These are phyloP conservation scores for Mystacides longicornis DNA, from an alignment of 2,888 invertebrate genomes.

Conservation along the genomic window DNA sequence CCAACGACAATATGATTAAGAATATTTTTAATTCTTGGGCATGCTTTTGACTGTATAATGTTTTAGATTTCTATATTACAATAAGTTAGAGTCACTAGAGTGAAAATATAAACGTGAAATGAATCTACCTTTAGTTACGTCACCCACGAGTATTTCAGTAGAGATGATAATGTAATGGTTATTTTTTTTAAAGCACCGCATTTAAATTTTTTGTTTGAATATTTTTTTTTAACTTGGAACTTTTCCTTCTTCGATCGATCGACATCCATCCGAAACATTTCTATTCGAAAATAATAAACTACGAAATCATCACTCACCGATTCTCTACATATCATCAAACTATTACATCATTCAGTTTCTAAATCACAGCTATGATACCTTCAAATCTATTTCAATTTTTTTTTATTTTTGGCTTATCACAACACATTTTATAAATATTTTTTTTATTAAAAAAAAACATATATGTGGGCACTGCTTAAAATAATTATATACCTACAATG, in stretches of 20 bases:
- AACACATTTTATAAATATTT: too few species aligned
- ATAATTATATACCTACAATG: too few species aligned
- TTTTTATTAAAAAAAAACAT: too few species aligned
- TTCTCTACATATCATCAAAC: neutral
- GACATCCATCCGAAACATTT: neutral
- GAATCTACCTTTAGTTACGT: neutral
- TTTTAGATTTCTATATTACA: too few species aligned
- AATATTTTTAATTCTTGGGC: too few species aligned
- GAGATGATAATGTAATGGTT: neutral
- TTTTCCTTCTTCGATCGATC: neutral
- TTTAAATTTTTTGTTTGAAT: neutral
- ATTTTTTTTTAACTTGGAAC: neutral
- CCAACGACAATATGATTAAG: too few species aligned
- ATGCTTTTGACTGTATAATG: too few species aligned
- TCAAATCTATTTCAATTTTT: neutral
- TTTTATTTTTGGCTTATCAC: neutral
- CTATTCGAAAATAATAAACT: too few species aligned
- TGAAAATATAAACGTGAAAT: neutral
- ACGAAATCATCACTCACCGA: neutral
- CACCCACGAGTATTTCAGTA: neutral
- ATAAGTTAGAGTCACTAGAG: neutral
- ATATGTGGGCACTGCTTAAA: too few species aligned
- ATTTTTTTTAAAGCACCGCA: neutral
- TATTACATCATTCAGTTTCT: neutral
- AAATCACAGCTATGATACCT: neutral